phyloP scores from a whole-genome alignment of 2,888 invertebrate genomes.

The Beris chalybata region DNA sequence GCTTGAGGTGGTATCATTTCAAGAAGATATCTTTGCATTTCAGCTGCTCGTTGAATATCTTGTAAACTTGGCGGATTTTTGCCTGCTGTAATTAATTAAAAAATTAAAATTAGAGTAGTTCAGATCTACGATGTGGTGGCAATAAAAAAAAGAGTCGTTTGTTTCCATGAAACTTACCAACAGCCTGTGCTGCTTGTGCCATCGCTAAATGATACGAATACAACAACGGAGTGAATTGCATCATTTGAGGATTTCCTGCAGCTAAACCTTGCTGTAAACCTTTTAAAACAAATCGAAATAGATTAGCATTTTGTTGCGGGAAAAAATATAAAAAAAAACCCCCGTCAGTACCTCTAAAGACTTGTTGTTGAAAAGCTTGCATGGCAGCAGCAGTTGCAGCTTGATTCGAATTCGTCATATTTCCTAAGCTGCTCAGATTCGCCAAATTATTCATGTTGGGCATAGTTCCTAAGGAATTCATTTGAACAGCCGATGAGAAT shows the following conservation, averaged over 20 bases:
- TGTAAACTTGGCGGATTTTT: slow-evolving; percentile 59
- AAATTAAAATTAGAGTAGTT: slow-evolving; percentile 3
- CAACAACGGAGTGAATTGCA: slow-evolving; percentile 83
- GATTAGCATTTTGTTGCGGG: not conserved
- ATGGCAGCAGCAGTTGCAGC: slow-evolving; percentile 70
- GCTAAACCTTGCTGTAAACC: slow-evolving; percentile 53
- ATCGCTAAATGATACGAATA: slow-evolving; percentile 89
- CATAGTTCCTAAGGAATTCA: slow-evolving; percentile 51
- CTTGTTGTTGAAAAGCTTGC: slow-evolving; percentile 82
- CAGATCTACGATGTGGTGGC: not conserved
- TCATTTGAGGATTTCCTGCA: slow-evolving; percentile 71
- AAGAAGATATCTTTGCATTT: slow-evolving; percentile 88
- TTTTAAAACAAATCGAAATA: slow-evolving; percentile 36
- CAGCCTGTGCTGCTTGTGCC: slow-evolving; percentile 70
- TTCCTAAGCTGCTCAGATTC: slow-evolving; percentile 48
- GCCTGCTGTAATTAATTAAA: slow-evolving; percentile 46
- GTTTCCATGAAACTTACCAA: slow-evolving; percentile 51
- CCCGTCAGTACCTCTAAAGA: slow-evolving; percentile 68
- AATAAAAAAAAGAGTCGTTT: not conserved
- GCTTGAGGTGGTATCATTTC: slow-evolving; percentile 84
- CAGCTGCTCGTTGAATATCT: slow-evolving; percentile 83
- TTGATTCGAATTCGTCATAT: slow-evolving; percentile 50
- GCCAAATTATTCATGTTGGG: slow-evolving; percentile 51
- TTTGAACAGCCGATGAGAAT: slow-evolving; percentile 57
- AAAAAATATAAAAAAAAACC: not conserved